Base-by-base conservation (phyloP, 2,797 vertebrate genomes). In the Lithobates pipiens region DNA sequence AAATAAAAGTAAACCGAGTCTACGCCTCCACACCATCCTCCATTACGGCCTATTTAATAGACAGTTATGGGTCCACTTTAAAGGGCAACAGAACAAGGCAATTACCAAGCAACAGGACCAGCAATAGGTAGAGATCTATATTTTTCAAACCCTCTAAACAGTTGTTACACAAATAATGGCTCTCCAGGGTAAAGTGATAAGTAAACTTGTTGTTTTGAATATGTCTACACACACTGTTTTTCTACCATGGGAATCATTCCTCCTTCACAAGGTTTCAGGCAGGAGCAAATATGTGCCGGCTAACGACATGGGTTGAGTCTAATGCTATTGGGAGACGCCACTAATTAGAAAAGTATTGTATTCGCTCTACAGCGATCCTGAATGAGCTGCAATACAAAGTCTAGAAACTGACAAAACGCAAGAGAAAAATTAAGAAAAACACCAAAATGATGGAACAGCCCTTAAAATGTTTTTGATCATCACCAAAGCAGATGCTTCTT, bases 141-240 rank as follows among this genome's bases (percentile, higher is more conserved):
- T 29, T 73, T 74, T 10, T 36, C 27, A 74, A 36, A 67, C 46
- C 57, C 68, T 79, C 70, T 67, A 79, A 85, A 50, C 46, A 54
- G 9, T 42, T 61, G n/a, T 80, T 61, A 18, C n/a, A n/a, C 57
- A 77, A 79, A 74, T 85, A 75, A 80, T 85, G 32, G 63, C 71
- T 85, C 77, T 42, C 71, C 73, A 68, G 77, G 77, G 84, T 57
- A 80, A 25, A 46, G 23, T 16, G 44, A 27, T 68, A 80, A 39
- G 34, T 80, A 73, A 70, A 67, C 46, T 10, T 61, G 69, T 73
- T 74, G 74, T 85, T 76, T 68, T 34, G n/a, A 50, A 79, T 34
- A 50, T 34, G 39, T 75, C 27, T 79, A 67, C 32, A 80, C 70
- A 34, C 42, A 72, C 46, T 3, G 16, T 70, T 75, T 27, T 21